These are phyloP conservation scores for Drymonia ruficornis DNA, from an alignment of 2,888 invertebrate species.

Conservation along the genomic window DNA sequence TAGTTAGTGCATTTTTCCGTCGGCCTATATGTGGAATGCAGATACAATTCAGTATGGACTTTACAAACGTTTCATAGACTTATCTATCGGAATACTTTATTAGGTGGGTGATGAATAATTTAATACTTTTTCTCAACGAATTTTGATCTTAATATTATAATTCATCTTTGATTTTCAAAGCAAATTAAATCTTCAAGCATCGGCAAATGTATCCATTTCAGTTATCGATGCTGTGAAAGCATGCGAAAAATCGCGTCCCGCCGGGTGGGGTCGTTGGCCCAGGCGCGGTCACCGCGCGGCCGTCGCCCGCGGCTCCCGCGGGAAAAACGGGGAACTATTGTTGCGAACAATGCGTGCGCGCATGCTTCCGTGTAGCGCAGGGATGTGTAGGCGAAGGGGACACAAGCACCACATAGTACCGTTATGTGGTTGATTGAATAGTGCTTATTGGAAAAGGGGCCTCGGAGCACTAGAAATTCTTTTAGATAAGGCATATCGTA, in stretches of 20 bases:
- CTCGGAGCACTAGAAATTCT: not conserved
- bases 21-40: no score
- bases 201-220: not conserved
- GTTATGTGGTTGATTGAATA: not conserved
- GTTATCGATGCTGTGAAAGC: slow-evolving; percentile 11
- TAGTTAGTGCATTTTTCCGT: no score
- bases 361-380: slow-evolving; percentile 38
- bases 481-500: no score
- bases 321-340: slow-evolving; percentile 70
- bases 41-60: no score
- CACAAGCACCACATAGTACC: not conserved
- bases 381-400: slow-evolving; percentile 15
- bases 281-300: slow-evolving; percentile 64
- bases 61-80: no score
- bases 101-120: no score
- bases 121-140: no score
- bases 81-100: no score
- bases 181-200: not conserved
- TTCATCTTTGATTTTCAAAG: no score
- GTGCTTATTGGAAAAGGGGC: not conserved
- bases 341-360: slow-evolving; percentile 62
- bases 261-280: slow-evolving; percentile 46
- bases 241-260: slow-evolving; percentile 39
- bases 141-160: no score
- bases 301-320: slow-evolving; percentile 52